phyloP scores from a whole-genome alignment of 2,113 vertebrate genomes.

The Caretta caretta region DNA sequence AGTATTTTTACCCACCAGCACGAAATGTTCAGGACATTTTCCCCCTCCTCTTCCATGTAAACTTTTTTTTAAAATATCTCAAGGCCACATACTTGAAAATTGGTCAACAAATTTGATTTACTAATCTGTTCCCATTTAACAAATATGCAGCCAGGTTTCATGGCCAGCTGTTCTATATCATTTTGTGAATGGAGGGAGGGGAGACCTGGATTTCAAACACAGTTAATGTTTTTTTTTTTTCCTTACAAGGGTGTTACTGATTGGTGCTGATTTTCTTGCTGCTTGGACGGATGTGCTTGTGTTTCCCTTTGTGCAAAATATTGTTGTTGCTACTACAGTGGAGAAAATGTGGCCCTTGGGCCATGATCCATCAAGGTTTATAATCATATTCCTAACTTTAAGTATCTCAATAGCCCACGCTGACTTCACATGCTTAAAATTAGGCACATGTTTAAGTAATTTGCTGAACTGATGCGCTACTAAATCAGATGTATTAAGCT shows the following conservation, averaged over 20 bases:
- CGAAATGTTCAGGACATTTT: slow-evolving; percentile 37
- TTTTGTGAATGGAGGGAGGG: slow-evolving; percentile 13
- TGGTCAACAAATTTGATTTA: slow-evolving; percentile 68
- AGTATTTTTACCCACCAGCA: slow-evolving; percentile 66
- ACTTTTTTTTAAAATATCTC: slow-evolving; percentile 40
- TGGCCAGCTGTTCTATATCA: slow-evolving; percentile 76
- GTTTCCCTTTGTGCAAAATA: slow-evolving; percentile 18
- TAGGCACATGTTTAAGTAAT: neutral
- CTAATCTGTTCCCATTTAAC: slow-evolving; percentile 77
- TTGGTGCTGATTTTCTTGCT: slow-evolving; percentile 55
- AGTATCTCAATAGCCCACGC: neutral
- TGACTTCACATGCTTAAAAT: neutral
- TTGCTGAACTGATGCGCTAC: neutral
- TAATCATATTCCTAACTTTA: neutral
- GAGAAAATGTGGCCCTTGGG: neutral
- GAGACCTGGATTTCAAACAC: slow-evolving; percentile 32
- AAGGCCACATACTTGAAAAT: slow-evolving; percentile 72
- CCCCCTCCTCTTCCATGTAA: slow-evolving; percentile 45
- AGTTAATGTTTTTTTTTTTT: slow-evolving; percentile 55
- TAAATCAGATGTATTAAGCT: neutral
- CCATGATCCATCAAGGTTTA: neutral
- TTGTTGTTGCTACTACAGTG: neutral
- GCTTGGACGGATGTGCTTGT: slow-evolving; percentile 24
- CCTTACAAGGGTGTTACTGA: slow-evolving; percentile 58
- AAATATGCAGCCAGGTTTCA: slow-evolving; percentile 69